Conservation (phyloP, 2,797 vertebrate genomes). For the Rhinophrynus dorsalis region DNA sequence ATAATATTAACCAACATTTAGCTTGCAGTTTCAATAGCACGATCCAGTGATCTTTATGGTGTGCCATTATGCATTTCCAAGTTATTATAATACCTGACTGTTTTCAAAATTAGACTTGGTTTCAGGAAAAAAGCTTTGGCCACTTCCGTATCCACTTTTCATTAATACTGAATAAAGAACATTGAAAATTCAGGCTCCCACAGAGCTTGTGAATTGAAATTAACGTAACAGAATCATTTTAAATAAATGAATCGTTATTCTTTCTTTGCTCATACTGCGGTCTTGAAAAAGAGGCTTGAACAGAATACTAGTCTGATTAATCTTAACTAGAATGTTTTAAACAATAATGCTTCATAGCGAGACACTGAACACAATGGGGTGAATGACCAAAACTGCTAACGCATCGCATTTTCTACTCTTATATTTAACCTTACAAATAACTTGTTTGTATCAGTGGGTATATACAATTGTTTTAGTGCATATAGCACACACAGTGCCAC, state of each 20-base stretch:
- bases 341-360: neutral
- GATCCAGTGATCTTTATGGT: slow-evolving; percentile 26
- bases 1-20: no score
- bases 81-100: slow-evolving; percentile 62
- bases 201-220: slow-evolving; percentile 68
- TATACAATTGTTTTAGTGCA: no score
- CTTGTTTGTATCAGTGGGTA: no score
- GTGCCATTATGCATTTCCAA: slow-evolving; percentile 58
- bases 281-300: slow-evolving; percentile 16
- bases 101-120: slow-evolving; percentile 60
- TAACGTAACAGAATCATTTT: slow-evolving; percentile 50
- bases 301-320: slow-evolving; percentile 1
- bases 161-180: slow-evolving; percentile 71
- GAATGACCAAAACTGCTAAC: no score
- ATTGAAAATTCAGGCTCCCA: slow-evolving; percentile 64
- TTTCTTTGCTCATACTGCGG: slow-evolving; percentile 40
- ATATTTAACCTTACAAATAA: no score
- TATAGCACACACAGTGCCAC: neutral
- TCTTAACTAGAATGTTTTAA: slow-evolving; percentile 22
- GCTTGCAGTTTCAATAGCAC: no score
- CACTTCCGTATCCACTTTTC: slow-evolving; percentile 64
- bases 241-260: slow-evolving; percentile 53
- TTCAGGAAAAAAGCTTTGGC: slow-evolving; percentile 54
- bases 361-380: neutral
- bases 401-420: no score